phyloP scores from a whole-genome alignment of 2,888 invertebrate genomes.

The Danaus chrysippus region DNA sequence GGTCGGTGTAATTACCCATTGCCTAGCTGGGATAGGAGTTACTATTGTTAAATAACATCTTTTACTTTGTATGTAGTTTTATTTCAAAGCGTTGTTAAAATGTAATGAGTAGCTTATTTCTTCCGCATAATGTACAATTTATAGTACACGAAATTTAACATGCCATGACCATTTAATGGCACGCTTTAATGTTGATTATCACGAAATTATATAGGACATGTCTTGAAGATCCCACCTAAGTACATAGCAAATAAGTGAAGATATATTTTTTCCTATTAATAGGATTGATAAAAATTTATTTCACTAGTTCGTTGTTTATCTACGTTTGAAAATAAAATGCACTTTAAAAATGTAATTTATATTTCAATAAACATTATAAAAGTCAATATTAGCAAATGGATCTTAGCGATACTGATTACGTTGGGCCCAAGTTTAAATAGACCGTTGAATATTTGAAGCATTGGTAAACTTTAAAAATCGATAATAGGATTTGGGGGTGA shows the following conservation, averaged over 20 bases:
- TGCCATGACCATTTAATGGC: no score
- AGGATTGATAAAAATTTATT: no score
- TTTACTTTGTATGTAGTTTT: not conserved
- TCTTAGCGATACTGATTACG: not conserved
- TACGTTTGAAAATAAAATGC: no score
- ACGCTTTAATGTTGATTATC: no score
- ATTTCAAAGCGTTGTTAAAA: not conserved
- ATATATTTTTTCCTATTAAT: no score
- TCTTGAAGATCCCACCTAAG: no score
- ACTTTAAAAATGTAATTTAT: no score
- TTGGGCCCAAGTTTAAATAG: constrained; percentile 8
- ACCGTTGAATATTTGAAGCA: constrained; percentile 20
- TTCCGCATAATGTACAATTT: no score
- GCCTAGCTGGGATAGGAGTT: constrained; percentile 3
- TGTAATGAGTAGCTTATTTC: not conserved
- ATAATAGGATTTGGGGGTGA: constrained; percentile 49
- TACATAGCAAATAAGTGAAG: no score
- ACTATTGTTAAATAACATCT: not conserved
- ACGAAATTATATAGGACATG: no score
- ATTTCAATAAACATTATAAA: not conserved
- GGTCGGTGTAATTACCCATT: constrained; percentile 15
- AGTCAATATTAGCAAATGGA: constrained; percentile 1
- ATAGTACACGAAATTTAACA: no score
- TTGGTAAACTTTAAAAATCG: constrained; percentile 38
- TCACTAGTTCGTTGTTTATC: no score